Evolutionary conservation across 2,113 vertebrate genomes (phyloP).

Genomic region (Reinhardtius hippoglossoides): DNA sequence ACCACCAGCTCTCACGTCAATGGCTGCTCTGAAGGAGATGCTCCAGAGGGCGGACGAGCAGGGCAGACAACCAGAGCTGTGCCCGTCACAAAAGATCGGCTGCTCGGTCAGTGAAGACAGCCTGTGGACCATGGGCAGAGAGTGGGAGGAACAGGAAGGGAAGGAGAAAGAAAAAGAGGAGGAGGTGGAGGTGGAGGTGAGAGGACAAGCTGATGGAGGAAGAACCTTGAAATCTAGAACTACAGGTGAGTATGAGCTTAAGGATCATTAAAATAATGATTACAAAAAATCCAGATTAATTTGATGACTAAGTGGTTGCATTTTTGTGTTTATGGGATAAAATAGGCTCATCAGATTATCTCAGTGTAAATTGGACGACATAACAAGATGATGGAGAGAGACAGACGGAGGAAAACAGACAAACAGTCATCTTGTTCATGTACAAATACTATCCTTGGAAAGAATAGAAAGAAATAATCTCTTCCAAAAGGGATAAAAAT

Average conservation of each 20-base stretch:
- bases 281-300: neutral
- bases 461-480: conserved; percentile 4
- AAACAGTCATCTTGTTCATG: conserved; percentile 10
- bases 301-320: neutral
- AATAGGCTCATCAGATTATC: conserved; percentile 15
- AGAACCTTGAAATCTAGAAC: conserved; percentile 77
- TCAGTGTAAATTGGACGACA: conserved; percentile 2
- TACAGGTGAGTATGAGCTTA: conserved; percentile 73
- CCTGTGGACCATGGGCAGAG: conserved; percentile 61
- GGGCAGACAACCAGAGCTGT: conserved; percentile 64
- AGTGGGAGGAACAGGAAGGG: conserved; percentile 61
- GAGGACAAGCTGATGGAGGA: conserved; percentile 84
- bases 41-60: conserved; percentile 86
- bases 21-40: conserved; percentile 84
- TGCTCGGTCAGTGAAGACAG: conserved; percentile 72
- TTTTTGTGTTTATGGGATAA: neutral
- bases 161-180: conserved; percentile 50
- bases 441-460: conserved; percentile 38
- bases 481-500: conserved; percentile 7
- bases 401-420: conserved; percentile 30
- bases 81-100: conserved; percentile 70
- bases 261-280: neutral
- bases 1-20: conserved; percentile 81
- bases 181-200: conserved; percentile 71
- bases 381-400: conserved; percentile 18